Base-by-base conservation (phyloP, 2,113 vertebrate species). In the Callithrix jacchus region DNA sequence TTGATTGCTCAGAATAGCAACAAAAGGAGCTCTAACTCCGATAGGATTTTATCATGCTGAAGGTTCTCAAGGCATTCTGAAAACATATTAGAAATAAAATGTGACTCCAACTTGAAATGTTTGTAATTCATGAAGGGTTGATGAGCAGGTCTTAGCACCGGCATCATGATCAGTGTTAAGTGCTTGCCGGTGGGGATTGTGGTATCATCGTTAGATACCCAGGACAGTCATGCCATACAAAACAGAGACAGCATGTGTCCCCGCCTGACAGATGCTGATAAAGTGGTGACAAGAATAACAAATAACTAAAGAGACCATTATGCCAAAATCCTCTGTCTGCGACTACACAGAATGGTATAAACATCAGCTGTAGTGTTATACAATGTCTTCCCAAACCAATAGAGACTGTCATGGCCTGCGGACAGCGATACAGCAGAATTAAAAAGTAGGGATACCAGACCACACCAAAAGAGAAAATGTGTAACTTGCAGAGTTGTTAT, bases 71-170 rank as follows among this genome's bases (percentile, higher is more conserved):
- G 84, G 87, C 92, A 97, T 92, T 96, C 82, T 89, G 90, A 95
- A 97, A 93, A 93, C 70, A 87, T 77, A 97, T 97, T 97, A 97
- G 97, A 97, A 97, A 87, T 95, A 92, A 96, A 97, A 95, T 93
- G 71, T 68, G 66, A 95, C 47, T 93, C 93, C 71, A 87, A 93
- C 54, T 92, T 93, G 96, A 94, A 89, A 93, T 92, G 80, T 95
- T 95, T 97, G 92, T 82, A 77, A 97, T 95, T 97, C 96, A 95
- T 92, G 95, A 95, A 97, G 94, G 56, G 92, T 82, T 98, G 96
- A 93, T 82, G 96, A 96, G 68, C 61, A 71, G 68, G 74, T 73
- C 70, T 87, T 74, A 42, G 74, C 52, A 47, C 61, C 25, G 18
- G 79, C 83, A 97, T 85, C 27, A 4, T 49, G 89, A 93, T 95